Evolutionary conservation across 2,113 vertebrate genomes (phyloP).

Genomic region (Osmerus mordax): DNA sequence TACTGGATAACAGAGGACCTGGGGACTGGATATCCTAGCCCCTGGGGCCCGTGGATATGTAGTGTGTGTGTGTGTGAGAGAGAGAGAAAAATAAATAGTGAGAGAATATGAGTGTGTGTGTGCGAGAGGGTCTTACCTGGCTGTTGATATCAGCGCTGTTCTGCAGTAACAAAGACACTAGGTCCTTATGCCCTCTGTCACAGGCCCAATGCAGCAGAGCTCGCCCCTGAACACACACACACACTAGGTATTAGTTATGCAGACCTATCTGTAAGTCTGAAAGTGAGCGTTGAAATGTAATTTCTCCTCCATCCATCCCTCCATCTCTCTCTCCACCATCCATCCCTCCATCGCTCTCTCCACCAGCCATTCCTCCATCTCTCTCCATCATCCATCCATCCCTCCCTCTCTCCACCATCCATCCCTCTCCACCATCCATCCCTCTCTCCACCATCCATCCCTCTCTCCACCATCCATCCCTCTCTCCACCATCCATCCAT

Average conservation of each 20-base stretch:
- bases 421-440: not conserved
- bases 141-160: slow-evolving; percentile 86
- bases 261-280: too few species aligned
- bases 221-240: slow-evolving; percentile 76
- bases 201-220: slow-evolving; percentile 93
- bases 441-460: not conserved
- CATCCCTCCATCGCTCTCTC: not conserved
- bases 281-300: too few species aligned
- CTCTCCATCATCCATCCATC: not conserved
- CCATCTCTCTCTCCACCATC: not conserved
- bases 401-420: not conserved
- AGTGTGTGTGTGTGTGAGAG: not conserved
- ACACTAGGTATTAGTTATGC: not conserved
- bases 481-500: slow-evolving; percentile 15
- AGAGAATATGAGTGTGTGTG: not conserved
- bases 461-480: slow-evolving; percentile 7
- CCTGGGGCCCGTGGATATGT: too few species aligned
- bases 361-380: too few species aligned
- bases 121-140: slow-evolving; percentile 79
- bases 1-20: too few species aligned
- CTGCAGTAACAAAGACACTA: slow-evolving; percentile 85
- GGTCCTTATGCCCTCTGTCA: slow-evolving; percentile 92
- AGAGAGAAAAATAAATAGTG: not conserved
- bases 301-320: too few species aligned
- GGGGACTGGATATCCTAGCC: too few species aligned